Percentiles rank a stretch among this genome's conserved stretches.
Conservation (phyloP, 2,113 vertebrate species). For the Stigmatopora nigra region DNA sequence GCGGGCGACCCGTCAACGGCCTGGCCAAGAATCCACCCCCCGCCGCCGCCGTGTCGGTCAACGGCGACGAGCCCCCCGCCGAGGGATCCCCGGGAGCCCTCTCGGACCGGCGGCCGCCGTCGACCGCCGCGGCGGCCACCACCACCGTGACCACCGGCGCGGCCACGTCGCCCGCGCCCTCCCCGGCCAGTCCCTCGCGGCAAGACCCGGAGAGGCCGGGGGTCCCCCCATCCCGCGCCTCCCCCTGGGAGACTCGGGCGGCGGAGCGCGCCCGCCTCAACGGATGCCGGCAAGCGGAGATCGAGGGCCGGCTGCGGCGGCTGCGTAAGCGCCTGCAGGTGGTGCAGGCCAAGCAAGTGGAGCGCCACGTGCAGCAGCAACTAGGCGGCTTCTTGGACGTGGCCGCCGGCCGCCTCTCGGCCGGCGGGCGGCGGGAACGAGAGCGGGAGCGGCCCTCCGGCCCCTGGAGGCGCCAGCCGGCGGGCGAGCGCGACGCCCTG, state of each 20-base stretch:
- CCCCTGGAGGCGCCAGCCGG: constrained; percentile 60
- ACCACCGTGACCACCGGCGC: no score
- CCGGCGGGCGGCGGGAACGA: constrained; percentile 79
- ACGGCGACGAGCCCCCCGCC: constrained; percentile 76
- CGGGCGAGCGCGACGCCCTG: constrained; percentile 72
- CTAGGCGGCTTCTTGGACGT: constrained; percentile 88
- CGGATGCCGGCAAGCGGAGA: constrained; percentile 80
- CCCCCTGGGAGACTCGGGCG: constrained; percentile 73
- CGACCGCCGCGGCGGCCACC: constrained; percentile 32
- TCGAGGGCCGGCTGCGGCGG: constrained; percentile 81
- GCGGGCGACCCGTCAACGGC: constrained; percentile 77
- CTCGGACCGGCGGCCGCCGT: constrained; percentile 41
- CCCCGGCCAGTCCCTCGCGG: constrained; percentile 3
- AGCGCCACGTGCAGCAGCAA: constrained; percentile 94
- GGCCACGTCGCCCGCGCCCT: no score
- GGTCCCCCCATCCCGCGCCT: constrained; percentile 37
- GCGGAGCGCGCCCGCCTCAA: constrained; percentile 79
- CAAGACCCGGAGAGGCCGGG: constrained; percentile 52
- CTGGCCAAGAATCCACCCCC: constrained; percentile 85
- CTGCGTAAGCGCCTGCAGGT: constrained; percentile 93
- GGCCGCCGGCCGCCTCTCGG: constrained; percentile 76
- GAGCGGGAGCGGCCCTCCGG: constrained; percentile 20
- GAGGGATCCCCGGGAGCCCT: constrained; percentile 65
- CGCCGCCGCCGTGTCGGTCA: constrained; percentile 74
- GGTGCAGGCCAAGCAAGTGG: constrained; percentile 96